Percentiles rank a stretch among this genome's conserved stretches.
Evolutionary conservation across 1,140 invertebrate species (phyloP).

Genomic region (Antheraea pernyi): DNA sequence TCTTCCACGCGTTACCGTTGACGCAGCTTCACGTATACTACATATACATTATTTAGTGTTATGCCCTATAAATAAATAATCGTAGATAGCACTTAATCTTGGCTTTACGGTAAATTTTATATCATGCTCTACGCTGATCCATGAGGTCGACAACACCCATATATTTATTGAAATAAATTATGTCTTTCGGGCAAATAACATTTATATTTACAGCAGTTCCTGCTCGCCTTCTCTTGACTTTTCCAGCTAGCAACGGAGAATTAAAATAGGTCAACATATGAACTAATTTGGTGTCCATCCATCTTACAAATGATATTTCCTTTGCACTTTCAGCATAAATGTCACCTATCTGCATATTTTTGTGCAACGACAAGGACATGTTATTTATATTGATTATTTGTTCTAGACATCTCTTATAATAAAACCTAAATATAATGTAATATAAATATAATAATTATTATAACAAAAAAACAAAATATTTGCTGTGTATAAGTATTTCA

Average conservation of each 20-base stretch:
- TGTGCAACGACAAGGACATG: slow-evolving; percentile 35
- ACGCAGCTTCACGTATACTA: slow-evolving; percentile 30
- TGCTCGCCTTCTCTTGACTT: slow-evolving; percentile 42
- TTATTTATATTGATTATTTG: slow-evolving; percentile 20
- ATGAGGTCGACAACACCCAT: slow-evolving; percentile 37
- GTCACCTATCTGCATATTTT: slow-evolving; percentile 38
- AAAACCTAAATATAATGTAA: too few species aligned
- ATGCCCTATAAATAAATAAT: slow-evolving; percentile 39
- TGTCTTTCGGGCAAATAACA: slow-evolving; percentile 34
- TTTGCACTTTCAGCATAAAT: slow-evolving; percentile 26
- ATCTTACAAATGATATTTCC: slow-evolving; percentile 29
- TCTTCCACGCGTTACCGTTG: slow-evolving; percentile 14
- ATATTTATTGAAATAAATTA: slow-evolving; percentile 41
- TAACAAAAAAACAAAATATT: too few species aligned
- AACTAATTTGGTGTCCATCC: slow-evolving; percentile 46
- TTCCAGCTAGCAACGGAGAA: slow-evolving; percentile 31
- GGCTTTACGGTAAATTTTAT: slow-evolving; percentile 35
- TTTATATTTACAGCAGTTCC: slow-evolving; percentile 39
- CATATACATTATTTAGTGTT: slow-evolving; percentile 33
- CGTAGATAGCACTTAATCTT: slow-evolving; percentile 38
- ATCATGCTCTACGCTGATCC: slow-evolving; percentile 31
- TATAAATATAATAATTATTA: too few species aligned
- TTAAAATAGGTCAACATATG: slow-evolving; percentile 45
- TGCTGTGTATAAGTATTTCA: too few species aligned
- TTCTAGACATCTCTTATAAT: too few species aligned